phyloP scores from a whole-genome alignment of 2,888 invertebrate species.

The Chrysodeixis includens region DNA sequence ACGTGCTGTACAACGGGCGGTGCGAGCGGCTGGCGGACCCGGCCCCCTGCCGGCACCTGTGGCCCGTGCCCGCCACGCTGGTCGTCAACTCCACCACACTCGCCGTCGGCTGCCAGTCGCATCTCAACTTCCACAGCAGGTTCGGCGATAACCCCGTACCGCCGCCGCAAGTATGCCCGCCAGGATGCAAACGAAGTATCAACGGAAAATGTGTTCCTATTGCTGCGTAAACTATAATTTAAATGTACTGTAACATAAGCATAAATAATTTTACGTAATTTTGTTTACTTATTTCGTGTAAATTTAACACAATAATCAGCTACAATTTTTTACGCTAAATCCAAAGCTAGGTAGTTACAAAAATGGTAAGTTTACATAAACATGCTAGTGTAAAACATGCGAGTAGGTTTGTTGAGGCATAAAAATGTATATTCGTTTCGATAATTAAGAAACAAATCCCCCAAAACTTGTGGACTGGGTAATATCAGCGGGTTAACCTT shows the following conservation, averaged over 20 bases:
- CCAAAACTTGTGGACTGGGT: conserved; percentile 53
- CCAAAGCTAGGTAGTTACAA: conserved; percentile 6
- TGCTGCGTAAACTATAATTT: conserved; percentile 13
- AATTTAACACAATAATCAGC: background rate
- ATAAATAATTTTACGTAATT: conserved; percentile 29
- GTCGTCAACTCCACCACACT: conserved; percentile 90
- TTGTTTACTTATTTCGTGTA: conserved; percentile 21
- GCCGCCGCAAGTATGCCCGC: conserved; percentile 60
- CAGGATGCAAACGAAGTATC: conserved; percentile 76
- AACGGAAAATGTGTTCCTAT: conserved; percentile 68
- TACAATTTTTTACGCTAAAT: conserved; percentile 22
- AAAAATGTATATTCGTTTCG: conserved; percentile 49
- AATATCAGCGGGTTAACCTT: conserved; percentile 61
- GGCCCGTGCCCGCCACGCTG: conserved; percentile 79
- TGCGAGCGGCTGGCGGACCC: conserved; percentile 80
- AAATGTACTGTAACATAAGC: conserved; percentile 38
- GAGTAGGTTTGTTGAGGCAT: conserved; percentile 8
- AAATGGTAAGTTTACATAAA: background rate
- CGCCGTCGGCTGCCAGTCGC: conserved; percentile 88
- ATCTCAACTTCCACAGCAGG: conserved; percentile 67
- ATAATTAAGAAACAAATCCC: conserved; percentile 63
- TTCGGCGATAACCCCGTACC: conserved; percentile 57
- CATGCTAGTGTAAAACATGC: conserved; percentile 10
- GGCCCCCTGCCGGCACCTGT: conserved; percentile 79
- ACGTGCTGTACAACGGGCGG: conserved; percentile 79